Conservation (phyloP, 2,888 invertebrate genomes). For the Cheilosia grossa region DNA sequence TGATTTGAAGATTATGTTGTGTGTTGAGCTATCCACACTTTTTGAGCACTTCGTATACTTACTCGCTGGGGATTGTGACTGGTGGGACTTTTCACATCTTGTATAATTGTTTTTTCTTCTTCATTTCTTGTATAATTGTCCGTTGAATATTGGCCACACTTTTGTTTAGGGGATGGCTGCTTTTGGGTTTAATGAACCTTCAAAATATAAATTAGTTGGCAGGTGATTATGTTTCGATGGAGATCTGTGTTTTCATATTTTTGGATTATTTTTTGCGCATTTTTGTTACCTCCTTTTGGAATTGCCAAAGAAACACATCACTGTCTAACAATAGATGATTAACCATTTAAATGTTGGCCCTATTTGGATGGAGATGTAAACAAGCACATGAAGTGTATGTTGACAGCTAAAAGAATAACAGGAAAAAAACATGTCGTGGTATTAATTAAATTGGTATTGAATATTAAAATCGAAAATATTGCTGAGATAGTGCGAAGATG, state of each 20-base stretch:
- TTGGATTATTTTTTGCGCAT: conserved; percentile 32
- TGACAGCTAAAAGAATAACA: neutral
- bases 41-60: neutral
- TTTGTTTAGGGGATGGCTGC: conserved; percentile 20
- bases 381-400: conserved; percentile 27
- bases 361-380: conserved; percentile 20
- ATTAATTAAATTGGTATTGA: conserved; percentile 14
- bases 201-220: conserved; percentile 28
- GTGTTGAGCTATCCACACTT: conserved; percentile 21
- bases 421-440: neutral
- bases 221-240: conserved; percentile 35
- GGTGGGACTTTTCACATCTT: conserved; percentile 29
- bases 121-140: neutral
- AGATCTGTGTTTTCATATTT: conserved; percentile 6
- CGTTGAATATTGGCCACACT: conserved; percentile 34
- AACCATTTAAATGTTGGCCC: conserved; percentile 18
- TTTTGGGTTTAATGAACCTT: conserved; percentile 58
- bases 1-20: conserved; percentile 33
- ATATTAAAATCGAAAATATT: neutral
- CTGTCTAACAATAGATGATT: conserved; percentile 46
- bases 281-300: conserved; percentile 1
- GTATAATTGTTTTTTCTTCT: neutral
- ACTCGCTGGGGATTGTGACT: conserved; percentile 14
- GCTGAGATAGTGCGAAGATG: neutral
- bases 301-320: conserved; percentile 38